phyloP scores from a whole-genome alignment of 2,113 vertebrate species.

The Gobiocypris rarus region DNA sequence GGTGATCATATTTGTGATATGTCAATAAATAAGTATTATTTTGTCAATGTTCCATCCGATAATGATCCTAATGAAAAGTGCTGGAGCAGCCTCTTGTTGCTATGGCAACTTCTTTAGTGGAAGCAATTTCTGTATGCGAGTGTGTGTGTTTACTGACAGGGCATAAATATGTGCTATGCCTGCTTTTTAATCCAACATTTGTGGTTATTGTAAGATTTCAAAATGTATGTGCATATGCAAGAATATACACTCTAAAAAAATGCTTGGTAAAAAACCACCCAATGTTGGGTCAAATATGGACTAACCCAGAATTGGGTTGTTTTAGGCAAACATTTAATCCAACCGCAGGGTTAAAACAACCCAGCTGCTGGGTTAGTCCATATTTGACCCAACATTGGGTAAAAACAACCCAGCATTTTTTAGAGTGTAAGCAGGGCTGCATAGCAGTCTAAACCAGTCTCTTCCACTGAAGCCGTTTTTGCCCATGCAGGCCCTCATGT shows the following conservation, averaged over 20 bases:
- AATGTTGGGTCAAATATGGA: no score
- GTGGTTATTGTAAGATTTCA: not conserved
- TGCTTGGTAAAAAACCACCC: no score
- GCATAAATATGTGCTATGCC: not conserved
- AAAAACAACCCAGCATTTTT: no score
- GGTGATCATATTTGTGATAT: not conserved
- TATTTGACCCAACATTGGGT: no score
- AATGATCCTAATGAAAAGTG: constrained; percentile 3
- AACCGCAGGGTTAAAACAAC: no score
- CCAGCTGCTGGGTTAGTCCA: no score
- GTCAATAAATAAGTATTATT: not conserved
- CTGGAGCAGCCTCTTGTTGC: not conserved
- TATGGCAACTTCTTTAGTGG: not conserved
- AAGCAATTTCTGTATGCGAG: not conserved
- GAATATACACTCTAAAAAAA: no score
- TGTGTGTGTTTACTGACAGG: not conserved
- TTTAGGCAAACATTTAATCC: no score
- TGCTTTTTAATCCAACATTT: not conserved
- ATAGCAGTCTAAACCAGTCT: not conserved
- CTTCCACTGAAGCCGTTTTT: not conserved
- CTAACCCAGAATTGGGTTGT: no score
- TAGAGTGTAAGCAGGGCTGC: no score
- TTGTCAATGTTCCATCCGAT: not conserved
- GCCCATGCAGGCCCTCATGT: not conserved
- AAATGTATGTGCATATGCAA: not conserved